Evolutionary conservation across 2,113 vertebrate species (phyloP), one percentile per base, ranked within the genome.

Genomic region (Lepus europaeus): DNA sequence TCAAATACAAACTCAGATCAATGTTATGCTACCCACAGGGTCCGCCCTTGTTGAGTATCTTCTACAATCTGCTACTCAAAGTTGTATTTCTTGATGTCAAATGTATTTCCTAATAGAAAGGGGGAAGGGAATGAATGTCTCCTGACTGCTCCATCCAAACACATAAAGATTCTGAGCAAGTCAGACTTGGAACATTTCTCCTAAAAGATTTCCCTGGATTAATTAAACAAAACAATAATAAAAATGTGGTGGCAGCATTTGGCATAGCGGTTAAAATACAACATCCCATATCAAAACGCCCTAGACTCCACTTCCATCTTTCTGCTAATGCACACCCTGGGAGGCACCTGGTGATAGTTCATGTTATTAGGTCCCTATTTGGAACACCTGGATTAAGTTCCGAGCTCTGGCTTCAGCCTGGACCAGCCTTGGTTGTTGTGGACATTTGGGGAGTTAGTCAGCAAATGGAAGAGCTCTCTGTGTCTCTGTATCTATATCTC

Each of bases 1-100:
- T 56, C 49, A 80, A 80, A 83, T 64, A 59, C 79, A 76, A 86
- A 59, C 56, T 89, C 70, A 89, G 5, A 91, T 27, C 22, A 76
- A 31, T 59, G 56, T 8, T 80, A 7, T 36, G 19, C 22, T 12
- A 10, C 14, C 25, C 33, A 13, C 4, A 4, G n/a, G 13, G 72
- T 25, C 31, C 6, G 14, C 17, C 3, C 14, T 23, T 51, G 6
- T 13, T 69, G 13, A 49, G 27, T 31, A 49, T 76, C 36, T 68
- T 61, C 51, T 29, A 51, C 10, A 56, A 4, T 63, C 53, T 90
- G 27, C 8, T 19, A 9, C 45, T 81, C 36, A 69, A 36, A 51
- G 74, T 69, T 11, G 1, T 31, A 69, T 51, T 69, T 92, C 20
- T 49, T 14, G 14, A 87, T 61, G n/a, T 1, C 9, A 36, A 59